Base-by-base conservation (phyloP, 2,797 vertebrate species). In the Malacoraja senta region DNA sequence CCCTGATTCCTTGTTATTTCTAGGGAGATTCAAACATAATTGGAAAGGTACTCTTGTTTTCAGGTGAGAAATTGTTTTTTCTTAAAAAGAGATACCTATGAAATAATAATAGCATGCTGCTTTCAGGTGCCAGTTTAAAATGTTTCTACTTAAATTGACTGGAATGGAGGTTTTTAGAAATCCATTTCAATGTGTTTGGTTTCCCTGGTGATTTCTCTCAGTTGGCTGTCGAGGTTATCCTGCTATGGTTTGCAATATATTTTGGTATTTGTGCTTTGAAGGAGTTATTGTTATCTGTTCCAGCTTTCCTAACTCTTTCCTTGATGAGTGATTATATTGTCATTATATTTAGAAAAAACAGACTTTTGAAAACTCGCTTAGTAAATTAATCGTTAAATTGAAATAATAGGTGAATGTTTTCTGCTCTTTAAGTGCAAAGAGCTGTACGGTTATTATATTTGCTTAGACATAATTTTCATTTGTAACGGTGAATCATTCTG, bases 151-250 rank as follows among this genome's bases (percentile, higher is more conserved):
- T 71, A 92, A 76, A 92, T 92, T 92, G 76, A 92, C 90, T 53
- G 90, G 35, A 58, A 44, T 76, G 71, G 71, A 74, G 71, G 71
- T 92, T 92, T 76, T 76, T 92, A 76, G 90, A 72, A 76, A 92
- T 92, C 90, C 38, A 76, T 92, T 74, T 53, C 68, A 76, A 92
- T 76, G 71, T 74, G 24, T 92, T 92, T 92, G 90, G 90, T 92
- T 92, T 92, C 90, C 90, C 90, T 92, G 90, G 90, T 92, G 90
- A 92, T 92, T 92, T 92, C 71, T 76, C 71, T 74, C 90, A 92
- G 90, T 92, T 92, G 90, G 71, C 44, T 92, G 90, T 92, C 38
- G 90, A 92, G 71, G 38, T 76, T 92, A 72, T 74, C 90, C 90
- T 92, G 90, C 90, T 92, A 26, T 92, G 90, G 71, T 74, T 92